Conservation (phyloP, 2,888 invertebrate species). For the Lasioglossum villosulum region DNA sequence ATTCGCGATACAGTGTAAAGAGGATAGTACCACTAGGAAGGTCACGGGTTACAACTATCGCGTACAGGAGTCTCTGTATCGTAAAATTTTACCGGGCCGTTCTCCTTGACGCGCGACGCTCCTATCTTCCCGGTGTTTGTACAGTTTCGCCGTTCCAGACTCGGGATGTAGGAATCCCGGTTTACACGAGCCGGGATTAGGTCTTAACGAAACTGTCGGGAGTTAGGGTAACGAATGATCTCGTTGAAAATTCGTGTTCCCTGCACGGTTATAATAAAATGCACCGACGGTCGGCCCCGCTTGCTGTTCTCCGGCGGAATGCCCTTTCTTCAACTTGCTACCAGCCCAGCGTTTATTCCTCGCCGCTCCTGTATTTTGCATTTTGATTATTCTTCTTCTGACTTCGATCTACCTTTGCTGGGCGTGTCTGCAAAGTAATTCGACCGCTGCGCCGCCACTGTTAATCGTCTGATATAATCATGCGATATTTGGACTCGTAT, state of each 20-base stretch:
- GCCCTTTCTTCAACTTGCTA: background rate
- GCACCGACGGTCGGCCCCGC: conserved; percentile 2
- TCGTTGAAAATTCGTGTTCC: conserved; percentile 31
- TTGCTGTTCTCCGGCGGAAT: background rate
- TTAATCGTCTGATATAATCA: too few relatives aligned
- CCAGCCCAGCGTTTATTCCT: background rate
- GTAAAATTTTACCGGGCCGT: conserved; percentile 37
- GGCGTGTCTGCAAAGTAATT: too few relatives aligned
- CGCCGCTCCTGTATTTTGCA: background rate
- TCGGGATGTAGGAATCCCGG: conserved; percentile 3
- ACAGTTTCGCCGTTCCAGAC: background rate
- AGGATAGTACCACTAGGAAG: conserved; percentile 10
- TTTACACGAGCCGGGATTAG: conserved; percentile 23
- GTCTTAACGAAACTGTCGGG: conserved; percentile 13
- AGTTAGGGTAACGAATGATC: conserved; percentile 34
- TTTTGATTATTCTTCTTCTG: background rate
- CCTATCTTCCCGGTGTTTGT: conserved; percentile 22
- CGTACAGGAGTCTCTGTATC: conserved; percentile 18
- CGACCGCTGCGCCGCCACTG: too few relatives aligned
- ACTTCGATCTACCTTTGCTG: too few relatives aligned
- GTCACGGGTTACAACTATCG: conserved; percentile 20
- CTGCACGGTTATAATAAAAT: conserved; percentile 18
- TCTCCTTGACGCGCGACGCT: conserved; percentile 3
- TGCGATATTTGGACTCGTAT: too few relatives aligned
- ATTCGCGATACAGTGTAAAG: background rate